Evolutionary conservation across 2,113 vertebrate species (phyloP).

Genomic region (Antechinus flavipes): DNA sequence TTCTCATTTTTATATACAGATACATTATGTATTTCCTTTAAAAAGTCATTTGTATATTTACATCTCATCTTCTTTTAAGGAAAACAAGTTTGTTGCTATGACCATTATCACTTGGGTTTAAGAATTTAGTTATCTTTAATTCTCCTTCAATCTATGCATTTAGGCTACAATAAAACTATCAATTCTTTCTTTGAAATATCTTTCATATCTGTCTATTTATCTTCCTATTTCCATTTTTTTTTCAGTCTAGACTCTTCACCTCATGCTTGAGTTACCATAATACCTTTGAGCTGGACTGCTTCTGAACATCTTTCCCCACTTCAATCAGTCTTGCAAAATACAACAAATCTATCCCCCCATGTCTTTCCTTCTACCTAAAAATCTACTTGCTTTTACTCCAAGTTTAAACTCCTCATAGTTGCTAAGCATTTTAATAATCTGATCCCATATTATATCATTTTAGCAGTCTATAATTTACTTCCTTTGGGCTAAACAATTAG

Average conservation of each 20-base stretch:
- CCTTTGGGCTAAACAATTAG: neutral
- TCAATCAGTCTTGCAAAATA: neutral
- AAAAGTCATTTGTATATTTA: neutral
- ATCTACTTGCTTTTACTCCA: neutral
- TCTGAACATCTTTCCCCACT: neutral
- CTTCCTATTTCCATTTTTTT: neutral
- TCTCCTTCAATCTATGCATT: neutral
- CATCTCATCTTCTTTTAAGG: neutral
- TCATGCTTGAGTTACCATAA: neutral
- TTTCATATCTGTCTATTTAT: neutral
- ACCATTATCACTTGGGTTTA: neutral
- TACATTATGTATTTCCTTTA: neutral
- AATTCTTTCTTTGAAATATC: neutral
- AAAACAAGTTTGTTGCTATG: neutral
- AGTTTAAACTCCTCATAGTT: neutral
- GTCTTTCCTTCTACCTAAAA: neutral
- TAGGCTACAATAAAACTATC: neutral
- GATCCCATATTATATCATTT: neutral
- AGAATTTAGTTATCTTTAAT: neutral
- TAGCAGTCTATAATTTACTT: neutral
- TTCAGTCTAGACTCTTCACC: neutral
- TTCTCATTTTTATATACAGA: neutral
- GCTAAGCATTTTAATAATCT: neutral
- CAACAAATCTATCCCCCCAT: neutral
- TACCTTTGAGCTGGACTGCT: neutral